Base-by-base conservation (phyloP, 53 echinoderm and acorn worm genomes). In the Hippasteria phrygiana region DNA sequence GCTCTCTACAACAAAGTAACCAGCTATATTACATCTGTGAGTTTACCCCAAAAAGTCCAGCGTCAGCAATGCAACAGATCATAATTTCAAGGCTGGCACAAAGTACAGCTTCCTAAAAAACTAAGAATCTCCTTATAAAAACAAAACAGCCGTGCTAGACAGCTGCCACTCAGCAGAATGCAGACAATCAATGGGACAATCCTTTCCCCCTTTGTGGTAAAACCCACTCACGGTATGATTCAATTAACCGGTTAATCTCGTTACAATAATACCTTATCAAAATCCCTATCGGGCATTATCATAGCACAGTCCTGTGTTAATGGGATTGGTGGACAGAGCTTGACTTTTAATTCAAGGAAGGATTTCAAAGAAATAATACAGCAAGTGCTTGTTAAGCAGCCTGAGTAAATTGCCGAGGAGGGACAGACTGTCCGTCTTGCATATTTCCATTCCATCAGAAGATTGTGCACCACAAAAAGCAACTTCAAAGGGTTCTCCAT, bases 191-290 rank as follows among this genome's bases (percentile, higher is more conserved):
- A 59, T 24, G 46, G 46, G 46, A 26, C 59, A 22, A 59, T 24
- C 59, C 1, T 7, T 26, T 0, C 59, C 55, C 17, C 55, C n/a
- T n/a, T 55, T 20, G 16, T 20, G 2, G 17, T 20, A 6, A 8
- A 13, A 59, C 22, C 22, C 59, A 20, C 59, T 59, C 22, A 59
- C 24, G 59, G 62, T 17, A 40, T 39, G 40, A 62, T 79, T 79
- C 0, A 79, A 79, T 79, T 79, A 24, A 62, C 53, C 18, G 22
- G 4, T 48, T 45, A 65, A 82, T 31, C 82, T 82, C 66, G 41
- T 45, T 47, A 66, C n/a, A 62, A 46, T 66, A 41, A 66, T 65
- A 82, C 64, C 82, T 65, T 43, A 82, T 64, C 65, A 64, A 64
- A 42, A 82, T 65, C 82, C 31, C n/a, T 27, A 43, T 65, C 64